Evolutionary conservation across 2,797 vertebrate species (phyloP).

Genomic region (Myoxocephalus aenaeus): DNA sequence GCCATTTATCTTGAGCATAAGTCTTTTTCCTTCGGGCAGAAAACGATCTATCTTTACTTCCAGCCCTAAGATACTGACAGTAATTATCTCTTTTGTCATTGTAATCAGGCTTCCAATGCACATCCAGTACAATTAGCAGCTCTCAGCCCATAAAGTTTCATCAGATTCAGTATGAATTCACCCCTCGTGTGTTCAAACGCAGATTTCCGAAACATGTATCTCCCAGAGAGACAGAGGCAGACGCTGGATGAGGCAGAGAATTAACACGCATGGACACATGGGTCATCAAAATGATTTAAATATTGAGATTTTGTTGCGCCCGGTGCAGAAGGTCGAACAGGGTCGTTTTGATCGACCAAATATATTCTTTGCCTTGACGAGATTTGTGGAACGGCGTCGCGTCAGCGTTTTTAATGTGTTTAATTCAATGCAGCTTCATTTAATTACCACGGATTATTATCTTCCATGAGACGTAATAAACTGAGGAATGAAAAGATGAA

Average conservation of each 20-base stretch:
- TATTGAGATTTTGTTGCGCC: neutral
- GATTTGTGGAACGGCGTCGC: neutral
- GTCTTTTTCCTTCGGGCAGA: neutral
- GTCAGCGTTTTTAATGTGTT: neutral
- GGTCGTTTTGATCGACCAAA: slow-evolving; percentile 4
- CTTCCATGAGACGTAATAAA: slow-evolving; percentile 6
- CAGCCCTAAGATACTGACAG: neutral
- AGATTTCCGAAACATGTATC: neutral
- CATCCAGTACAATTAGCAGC: neutral
- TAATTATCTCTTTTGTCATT: neutral
- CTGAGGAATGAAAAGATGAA: slow-evolving; percentile 31
- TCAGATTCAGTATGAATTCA: neutral
- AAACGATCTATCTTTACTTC: neutral
- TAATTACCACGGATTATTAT: neutral
- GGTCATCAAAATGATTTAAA: neutral
- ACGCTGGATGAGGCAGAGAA: neutral
- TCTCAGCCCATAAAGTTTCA: neutral
- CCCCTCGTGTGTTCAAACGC: neutral
- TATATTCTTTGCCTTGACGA: neutral
- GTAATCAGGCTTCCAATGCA: slow-evolving; percentile 1
- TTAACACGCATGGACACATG: neutral
- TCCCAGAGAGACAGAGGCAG: neutral
- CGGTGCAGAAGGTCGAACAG: neutral
- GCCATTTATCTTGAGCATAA: neutral
- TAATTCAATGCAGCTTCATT: neutral